Percentiles rank a stretch among this genome's conserved stretches.
Evolutionary conservation across 2,888 invertebrate genomes (phyloP).

Genomic region (Clepsis dumicolana): DNA sequence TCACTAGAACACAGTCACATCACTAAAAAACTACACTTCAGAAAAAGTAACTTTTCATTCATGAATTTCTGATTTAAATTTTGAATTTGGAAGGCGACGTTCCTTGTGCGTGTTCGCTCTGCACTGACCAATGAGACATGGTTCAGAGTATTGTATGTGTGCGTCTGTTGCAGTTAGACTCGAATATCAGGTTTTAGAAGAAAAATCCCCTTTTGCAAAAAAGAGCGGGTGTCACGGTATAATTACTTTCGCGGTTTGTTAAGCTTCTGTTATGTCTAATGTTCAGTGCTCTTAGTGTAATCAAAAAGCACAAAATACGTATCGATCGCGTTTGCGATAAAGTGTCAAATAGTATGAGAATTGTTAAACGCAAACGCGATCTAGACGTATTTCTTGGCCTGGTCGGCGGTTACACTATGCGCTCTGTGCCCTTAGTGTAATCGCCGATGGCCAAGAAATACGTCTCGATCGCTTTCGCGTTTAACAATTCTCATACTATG

Average conservation of each 20-base stretch:
- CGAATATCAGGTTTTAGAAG: constrained; percentile 37
- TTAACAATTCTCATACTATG: no score
- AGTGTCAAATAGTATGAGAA: no score
- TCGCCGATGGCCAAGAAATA: no score
- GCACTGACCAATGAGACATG: not conserved
- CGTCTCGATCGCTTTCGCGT: no score
- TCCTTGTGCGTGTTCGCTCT: not conserved
- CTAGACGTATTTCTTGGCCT: no score
- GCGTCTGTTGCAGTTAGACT: constrained; percentile 7
- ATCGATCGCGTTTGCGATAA: no score
- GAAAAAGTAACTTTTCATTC: constrained; percentile 9
- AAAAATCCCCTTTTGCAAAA: constrained; percentile 25
- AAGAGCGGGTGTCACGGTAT: not conserved
- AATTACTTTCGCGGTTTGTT: not conserved
- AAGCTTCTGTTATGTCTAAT: not conserved
- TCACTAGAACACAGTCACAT: constrained; percentile 5
- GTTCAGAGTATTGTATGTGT: not conserved
- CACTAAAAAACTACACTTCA: not conserved
- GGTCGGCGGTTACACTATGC: no score
- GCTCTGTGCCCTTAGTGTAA: no score
- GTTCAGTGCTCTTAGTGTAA: no score
- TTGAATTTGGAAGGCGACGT: constrained; percentile 16
- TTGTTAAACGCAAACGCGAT: no score
- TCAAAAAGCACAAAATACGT: no score
- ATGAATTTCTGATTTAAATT: constrained; percentile 1